These are phyloP conservation scores for Vulpes ferrilata DNA, from an alignment of 2,113 vertebrate species.

Conservation along the genomic window DNA sequence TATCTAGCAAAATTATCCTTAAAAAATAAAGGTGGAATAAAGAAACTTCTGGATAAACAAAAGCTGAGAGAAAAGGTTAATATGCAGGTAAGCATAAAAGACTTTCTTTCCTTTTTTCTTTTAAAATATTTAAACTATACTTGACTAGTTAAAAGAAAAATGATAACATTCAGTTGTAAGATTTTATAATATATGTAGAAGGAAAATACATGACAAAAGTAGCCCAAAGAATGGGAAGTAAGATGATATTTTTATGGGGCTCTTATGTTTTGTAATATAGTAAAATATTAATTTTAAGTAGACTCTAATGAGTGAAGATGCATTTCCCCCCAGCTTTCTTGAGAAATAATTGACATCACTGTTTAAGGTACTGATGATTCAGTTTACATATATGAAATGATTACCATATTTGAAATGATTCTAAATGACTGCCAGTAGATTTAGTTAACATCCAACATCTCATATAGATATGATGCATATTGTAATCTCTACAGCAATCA, in stretches of 20 bases:
- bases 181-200: background rate
- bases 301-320: background rate
- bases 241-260: background rate
- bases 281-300: constrained; percentile 12
- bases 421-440: background rate
- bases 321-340: background rate
- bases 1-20: background rate
- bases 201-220: background rate
- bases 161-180: background rate
- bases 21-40: background rate
- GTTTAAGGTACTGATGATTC: background rate
- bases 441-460: background rate
- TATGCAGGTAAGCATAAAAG: background rate
- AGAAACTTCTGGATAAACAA: background rate
- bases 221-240: background rate
- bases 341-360: background rate
- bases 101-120: background rate
- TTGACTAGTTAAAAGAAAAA: background rate
- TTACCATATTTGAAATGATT: background rate
- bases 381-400: background rate
- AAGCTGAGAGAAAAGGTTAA: background rate
- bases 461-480: background rate
- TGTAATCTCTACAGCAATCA: background rate
- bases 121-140: background rate
- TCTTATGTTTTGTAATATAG: background rate